These are phyloP conservation scores for Calameuta filiformis DNA, from an alignment of 2,888 invertebrate species.

Conservation along the genomic window DNA sequence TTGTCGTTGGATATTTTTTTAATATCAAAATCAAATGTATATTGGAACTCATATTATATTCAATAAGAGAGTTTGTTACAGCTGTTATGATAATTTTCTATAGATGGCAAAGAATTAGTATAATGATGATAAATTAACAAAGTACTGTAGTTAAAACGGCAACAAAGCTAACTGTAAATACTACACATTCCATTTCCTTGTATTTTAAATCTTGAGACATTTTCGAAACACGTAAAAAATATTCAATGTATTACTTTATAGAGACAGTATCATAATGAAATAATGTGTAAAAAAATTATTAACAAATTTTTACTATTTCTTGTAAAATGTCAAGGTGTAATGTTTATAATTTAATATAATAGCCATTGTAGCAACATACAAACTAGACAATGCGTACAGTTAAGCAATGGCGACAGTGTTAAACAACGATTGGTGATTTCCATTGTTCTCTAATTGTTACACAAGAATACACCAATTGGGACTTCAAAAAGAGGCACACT, in stretches of 20 bases:
- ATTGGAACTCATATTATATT: neutral
- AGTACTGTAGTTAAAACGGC: conserved; percentile 11
- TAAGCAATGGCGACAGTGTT: too few species aligned
- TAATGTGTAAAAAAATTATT: neutral
- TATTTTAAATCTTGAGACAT: neutral
- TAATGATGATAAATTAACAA: neutral
- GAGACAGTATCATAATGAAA: neutral
- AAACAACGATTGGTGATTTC: neutral
- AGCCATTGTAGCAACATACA: too few species aligned
- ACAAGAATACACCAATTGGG: neutral
- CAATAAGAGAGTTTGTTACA: neutral
- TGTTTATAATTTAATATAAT: neutral
- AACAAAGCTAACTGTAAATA: conserved; percentile 32
- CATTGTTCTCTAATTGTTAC: neutral
- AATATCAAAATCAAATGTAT: neutral
- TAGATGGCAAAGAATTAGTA: neutral
- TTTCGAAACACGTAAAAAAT: neutral
- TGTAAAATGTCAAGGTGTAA: neutral
- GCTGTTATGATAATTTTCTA: neutral
- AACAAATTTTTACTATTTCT: neutral
- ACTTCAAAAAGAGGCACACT: neutral
- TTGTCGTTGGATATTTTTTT: neutral
- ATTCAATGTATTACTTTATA: neutral
- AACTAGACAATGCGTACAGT: too few species aligned
- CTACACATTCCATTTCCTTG: neutral